Evolutionary conservation across 2,113 vertebrate species (phyloP).

Genomic region (Uropsilus gracilis): DNA sequence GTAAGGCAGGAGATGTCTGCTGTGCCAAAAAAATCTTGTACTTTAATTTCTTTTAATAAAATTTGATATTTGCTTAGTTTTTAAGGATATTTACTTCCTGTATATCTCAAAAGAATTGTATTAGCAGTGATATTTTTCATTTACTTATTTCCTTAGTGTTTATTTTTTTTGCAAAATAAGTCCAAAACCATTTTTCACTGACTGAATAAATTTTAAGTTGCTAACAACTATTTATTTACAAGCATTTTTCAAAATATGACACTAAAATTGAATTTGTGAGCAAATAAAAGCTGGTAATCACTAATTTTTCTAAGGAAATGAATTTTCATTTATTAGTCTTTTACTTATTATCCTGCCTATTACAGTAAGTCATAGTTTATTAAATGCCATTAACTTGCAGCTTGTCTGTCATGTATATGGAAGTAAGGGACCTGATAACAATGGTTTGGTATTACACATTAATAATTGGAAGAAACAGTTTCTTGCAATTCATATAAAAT

Average conservation of each 20-base stretch:
- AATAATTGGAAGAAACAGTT: no score
- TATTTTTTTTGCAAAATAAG: not conserved
- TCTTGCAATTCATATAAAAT: no score
- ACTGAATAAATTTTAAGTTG: not conserved
- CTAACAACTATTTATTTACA: not conserved
- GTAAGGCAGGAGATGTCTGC: no score
- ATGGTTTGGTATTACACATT: no score
- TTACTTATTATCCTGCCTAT: not conserved
- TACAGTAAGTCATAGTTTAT: not conserved
- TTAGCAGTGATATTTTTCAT: not conserved
- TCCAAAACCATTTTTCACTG: not conserved
- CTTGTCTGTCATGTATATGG: not conserved
- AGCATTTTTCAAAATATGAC: not conserved
- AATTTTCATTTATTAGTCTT: not conserved
- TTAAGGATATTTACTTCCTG: no score
- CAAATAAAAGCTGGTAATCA: not conserved
- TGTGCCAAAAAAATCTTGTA: no score
- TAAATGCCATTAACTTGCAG: not conserved
- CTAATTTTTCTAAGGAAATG: not conserved
- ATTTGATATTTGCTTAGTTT: no score
- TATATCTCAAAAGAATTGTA: no score
- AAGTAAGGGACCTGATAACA: no score
- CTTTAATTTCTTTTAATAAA: no score
- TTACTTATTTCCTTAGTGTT: not conserved
- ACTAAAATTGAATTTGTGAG: not conserved